Conservation (phyloP, 2,113 vertebrate species). For the Pomatorhinus ruficollis region DNA sequence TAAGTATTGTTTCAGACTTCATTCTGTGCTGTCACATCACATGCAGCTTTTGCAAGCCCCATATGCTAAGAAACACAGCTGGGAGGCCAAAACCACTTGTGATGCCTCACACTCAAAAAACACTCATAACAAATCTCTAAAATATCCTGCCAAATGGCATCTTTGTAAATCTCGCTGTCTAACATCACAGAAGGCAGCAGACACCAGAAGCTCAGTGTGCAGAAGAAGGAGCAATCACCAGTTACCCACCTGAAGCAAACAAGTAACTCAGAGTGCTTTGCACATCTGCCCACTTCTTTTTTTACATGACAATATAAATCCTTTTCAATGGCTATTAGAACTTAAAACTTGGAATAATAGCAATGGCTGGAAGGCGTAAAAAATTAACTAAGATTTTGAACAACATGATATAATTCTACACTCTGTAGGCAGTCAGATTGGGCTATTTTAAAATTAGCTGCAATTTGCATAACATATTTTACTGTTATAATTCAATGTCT, state of each 20-base stretch:
- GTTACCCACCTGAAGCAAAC: conserved; percentile 6
- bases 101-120: conserved; percentile 46
- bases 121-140: conserved; percentile 62
- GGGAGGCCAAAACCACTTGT: conserved; percentile 58
- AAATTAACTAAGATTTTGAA: neutral
- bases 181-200: neutral
- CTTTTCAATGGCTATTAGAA: conserved; percentile 20
- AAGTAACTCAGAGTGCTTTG: neutral
- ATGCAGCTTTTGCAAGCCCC: conserved; percentile 12
- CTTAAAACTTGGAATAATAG: conserved; percentile 10
- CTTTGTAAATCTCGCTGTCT: conserved; percentile 41
- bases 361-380: neutral
- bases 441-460: conserved; percentile 67
- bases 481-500: conserved; percentile 60
- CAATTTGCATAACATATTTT: conserved; percentile 70
- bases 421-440: conserved; percentile 50
- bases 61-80: conserved; percentile 54
- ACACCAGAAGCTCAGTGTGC: neutral
- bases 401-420: neutral
- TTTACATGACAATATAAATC: conserved; percentile 10
- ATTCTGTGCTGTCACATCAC: conserved; percentile 38
- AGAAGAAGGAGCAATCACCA: neutral
- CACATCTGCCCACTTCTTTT: conserved; percentile 17
- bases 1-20: conserved; percentile 41
- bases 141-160: conserved; percentile 64